Base-by-base conservation (phyloP, 2,797 vertebrate species). In the Petrocephalus schoutedeni region DNA sequence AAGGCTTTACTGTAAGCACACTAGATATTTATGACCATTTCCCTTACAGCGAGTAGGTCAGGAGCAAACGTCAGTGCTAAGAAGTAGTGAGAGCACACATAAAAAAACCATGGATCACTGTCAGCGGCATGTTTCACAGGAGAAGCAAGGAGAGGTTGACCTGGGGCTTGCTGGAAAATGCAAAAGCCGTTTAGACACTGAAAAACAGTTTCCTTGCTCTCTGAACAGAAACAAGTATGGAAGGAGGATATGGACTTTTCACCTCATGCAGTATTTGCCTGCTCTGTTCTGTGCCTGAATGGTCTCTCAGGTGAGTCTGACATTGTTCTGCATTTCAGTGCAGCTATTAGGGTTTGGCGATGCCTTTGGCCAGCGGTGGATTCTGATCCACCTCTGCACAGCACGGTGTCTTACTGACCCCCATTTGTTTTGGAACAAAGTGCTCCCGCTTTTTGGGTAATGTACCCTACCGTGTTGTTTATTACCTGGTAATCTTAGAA, bases 11-110 rank as follows among this genome's bases (percentile, higher is more conserved):
- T 59, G 23, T 45, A 57, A 41, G 6, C 9, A 61, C 49, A 51
- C 45, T 7, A 53, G 80, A 80, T 54, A 82, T 87, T 61, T 88
- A 64, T 87, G 49, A 82, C 16, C 58, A 64, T 49, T 85, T 88
- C 49, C 59, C 77, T 87, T 59, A 21, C 74, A 67, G 28, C 64
- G 80, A 57, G 83, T 45, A 87, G 36, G 87, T 45, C 87, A 85
- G 59, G 32, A 67, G 32, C 45, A 71, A 28, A 61, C 87, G 67
- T 49, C 45, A 67, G 87, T 16, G 58, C 36, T 80, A 80, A 80
- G 41, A 80, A 80, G 74, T 3, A 49, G 41, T 16, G 36, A 14
- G 12, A 49, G 74, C 14, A n/a, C 74, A 49, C 36, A 45, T 49
- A 80, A 45, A 80, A 71, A 32, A 71, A 16, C 64, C 74, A 49